Base-by-base conservation (phyloP, 2,888 invertebrate species). In the Merodon equestris region DNA sequence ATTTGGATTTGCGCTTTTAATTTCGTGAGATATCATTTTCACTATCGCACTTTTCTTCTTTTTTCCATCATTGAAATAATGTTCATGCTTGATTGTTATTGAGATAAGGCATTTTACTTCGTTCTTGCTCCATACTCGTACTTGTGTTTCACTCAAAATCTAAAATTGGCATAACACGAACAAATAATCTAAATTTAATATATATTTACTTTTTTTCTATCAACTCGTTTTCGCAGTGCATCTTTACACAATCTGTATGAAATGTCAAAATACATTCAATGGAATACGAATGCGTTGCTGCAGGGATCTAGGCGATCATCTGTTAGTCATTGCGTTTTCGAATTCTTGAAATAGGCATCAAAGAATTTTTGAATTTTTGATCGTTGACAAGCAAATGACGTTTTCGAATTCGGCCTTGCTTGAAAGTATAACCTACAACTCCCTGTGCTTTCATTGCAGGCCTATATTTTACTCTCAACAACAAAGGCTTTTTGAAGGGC, bases 171-270 rank as follows among this genome's bases (percentile, higher is more conserved):
- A 17, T 47, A 1, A 47, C 15, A 47, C 12, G 12, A 47, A 47
- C 47, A 17, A 47, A 47, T 45, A 45, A 45, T 45, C 15, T 45
- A 0, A 45, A 45, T 15, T 45, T 7, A 45, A 45, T 38, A 44
- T n/a, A n/a, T n/a, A n/a, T n/a, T 15, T 14, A 44, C 12, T 45
- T 45, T 1, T 3, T 45, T 17, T 47, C 17, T 1, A 17, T 47
- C 17, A 15, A 47, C n/a, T n/a, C n/a, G n/a, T n/a, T n/a, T n/a
- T n/a, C n/a, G n/a, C n/a, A n/a, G n/a, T 17, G 9, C 47, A 47
- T 47, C 47, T 47, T 47, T 47, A 47, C 47, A 47, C 17, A 47
- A 47, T 17, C 12, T 47, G 47, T 47, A 17, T 47, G 47, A 47
- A 47, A 47, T 47, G 47, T 17, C 47, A 47, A 17, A 47, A 17